Base-by-base conservation (phyloP, 2,797 vertebrate species). In the Decapterus maruadsi region DNA sequence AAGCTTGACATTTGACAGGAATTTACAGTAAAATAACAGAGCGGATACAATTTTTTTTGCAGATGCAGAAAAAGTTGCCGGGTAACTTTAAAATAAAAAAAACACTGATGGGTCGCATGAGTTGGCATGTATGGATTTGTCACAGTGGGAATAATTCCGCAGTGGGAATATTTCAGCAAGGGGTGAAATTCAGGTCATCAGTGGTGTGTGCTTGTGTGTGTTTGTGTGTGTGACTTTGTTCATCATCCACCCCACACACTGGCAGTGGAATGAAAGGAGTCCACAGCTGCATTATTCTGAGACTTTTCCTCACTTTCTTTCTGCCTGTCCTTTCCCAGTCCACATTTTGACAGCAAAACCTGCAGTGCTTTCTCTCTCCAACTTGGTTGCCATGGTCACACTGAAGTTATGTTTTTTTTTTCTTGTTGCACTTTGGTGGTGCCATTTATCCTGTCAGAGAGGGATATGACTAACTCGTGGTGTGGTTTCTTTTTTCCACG, bases 351-450 rank as follows among this genome's bases (percentile, higher is more conserved):
- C 90, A 89, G 92, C 83, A 77, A 78, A 85, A 76, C 88, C 88
- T 56, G 83, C 88, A 85, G 90, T 29, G 87, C 78, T 76, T 87
- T 4, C 42, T 75, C 88, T 79, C 78, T 81, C 73, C 70, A 69
- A 79, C 85, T 89, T 68, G 72, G 93, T 95, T 94, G 87, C 93
- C 90, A 95, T 95, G 91, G 93, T 85, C 88, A 93, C 92, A 57
- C 80, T 68, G 73, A 93, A 93, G 88, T 89, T 91, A 68, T 72
- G 77, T 11, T 70, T 85, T 34, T 34, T 34, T 34, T 34, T 34
- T 34, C 86, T 78, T 65, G 57, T 80, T 82, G 77, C 74, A 72
- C 75, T 77, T 72, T 69, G 75, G 85, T 82, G 87, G 78, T 87
- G 86, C 68, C 82, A 87, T 84, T 90, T 89, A 87, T 90, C 68